A percentile compares a stretch with the other conserved stretches of the same genome.
Evolutionary conservation across 2,888 invertebrate genomes (phyloP).

Genomic region (Ichneumoninae sp.): DNA sequence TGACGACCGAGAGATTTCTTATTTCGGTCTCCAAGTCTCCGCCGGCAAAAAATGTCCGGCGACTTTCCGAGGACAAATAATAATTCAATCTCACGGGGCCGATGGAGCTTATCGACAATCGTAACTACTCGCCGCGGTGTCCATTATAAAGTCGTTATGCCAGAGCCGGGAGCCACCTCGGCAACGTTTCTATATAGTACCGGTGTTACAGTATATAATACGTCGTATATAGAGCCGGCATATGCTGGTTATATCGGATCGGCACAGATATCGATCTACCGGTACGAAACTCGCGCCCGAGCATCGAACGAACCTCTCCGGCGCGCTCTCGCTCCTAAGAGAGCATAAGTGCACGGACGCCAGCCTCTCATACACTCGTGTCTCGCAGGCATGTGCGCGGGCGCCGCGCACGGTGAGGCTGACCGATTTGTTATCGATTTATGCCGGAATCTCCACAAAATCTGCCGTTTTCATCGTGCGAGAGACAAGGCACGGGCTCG

Average conservation of each 20-base stretch:
- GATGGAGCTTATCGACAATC: constrained; percentile 63
- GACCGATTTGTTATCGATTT: constrained; percentile 43
- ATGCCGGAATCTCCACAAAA: constrained; percentile 27
- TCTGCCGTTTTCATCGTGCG: constrained; percentile 46
- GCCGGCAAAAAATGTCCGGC: background rate
- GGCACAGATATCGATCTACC: constrained; percentile 65
- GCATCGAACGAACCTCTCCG: constrained; percentile 65
- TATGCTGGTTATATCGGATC: constrained; percentile 62
- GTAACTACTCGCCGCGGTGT: constrained; percentile 60
- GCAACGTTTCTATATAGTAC: constrained; percentile 55
- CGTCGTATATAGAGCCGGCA: constrained; percentile 13
- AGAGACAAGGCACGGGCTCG: background rate
- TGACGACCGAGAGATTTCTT: no score
- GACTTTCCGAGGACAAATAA: constrained; percentile 61
- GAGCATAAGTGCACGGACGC: constrained; percentile 32
- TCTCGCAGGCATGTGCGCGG: constrained; percentile 52
- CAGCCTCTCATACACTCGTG: constrained; percentile 47
- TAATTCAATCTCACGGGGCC: constrained; percentile 55
- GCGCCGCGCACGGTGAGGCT: constrained; percentile 51
- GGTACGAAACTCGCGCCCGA: constrained; percentile 54
- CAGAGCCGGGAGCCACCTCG: constrained; percentile 60
- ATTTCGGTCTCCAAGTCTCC: no score
- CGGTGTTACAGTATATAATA: constrained; percentile 39
- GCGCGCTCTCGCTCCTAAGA: constrained; percentile 60
- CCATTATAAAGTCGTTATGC: constrained; percentile 66